A percentile compares a stretch with the other conserved stretches of the same genome.
Conservation (phyloP, 2,797 vertebrate genomes). For the Gephyroberyx darwinii region DNA sequence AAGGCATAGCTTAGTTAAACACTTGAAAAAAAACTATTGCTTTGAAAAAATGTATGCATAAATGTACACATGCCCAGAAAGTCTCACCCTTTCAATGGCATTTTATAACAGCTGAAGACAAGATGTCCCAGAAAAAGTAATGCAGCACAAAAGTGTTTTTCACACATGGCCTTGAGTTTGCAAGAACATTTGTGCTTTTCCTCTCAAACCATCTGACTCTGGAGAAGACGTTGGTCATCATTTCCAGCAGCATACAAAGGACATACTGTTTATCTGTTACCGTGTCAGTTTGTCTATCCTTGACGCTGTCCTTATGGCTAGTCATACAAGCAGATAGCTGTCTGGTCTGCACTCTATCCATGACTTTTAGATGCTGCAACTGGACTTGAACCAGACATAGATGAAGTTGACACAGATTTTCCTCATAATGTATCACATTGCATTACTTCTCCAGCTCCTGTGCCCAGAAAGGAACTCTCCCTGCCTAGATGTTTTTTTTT, state of each 20-base stretch:
- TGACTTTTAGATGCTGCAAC: not conserved
- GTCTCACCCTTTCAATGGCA: not conserved
- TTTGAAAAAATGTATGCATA: not conserved
- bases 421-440: not conserved
- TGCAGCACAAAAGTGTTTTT: conserved; percentile 36
- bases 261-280: conserved; percentile 10
- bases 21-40: too few relatives aligned
- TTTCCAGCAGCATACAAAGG: conserved; percentile 32
- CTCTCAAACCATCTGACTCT: conserved; percentile 16
- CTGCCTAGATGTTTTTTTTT: conserved; percentile 4
- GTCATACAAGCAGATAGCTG: not conserved
- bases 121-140: conserved; percentile 32
- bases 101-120: conserved; percentile 17
- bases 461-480: not conserved
- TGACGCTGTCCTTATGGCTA: not conserved
- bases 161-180: conserved; percentile 28
- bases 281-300: not conserved
- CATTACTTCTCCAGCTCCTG: not conserved
- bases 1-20: not conserved
- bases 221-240: conserved; percentile 4
- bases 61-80: conserved; percentile 7
- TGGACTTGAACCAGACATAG: not conserved
- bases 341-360: not conserved
- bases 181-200: conserved; percentile 18
- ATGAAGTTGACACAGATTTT: conserved; percentile 7